Evolutionary conservation across 2,797 vertebrate genomes (phyloP), one percentile per base, ranked within the genome.

Genomic region (Cyprinella venusta): DNA sequence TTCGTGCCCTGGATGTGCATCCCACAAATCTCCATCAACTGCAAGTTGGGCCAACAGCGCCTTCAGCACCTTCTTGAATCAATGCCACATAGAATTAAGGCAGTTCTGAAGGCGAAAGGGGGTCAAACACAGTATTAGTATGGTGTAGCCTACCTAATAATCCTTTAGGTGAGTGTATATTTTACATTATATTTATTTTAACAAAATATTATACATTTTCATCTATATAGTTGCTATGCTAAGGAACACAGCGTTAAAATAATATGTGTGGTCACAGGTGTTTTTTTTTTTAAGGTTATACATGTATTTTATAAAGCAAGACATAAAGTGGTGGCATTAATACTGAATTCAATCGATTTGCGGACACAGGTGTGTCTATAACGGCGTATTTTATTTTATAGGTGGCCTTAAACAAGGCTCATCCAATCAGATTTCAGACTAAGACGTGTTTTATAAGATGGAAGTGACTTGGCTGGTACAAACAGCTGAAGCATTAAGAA

Each of bases 401-500:
- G 61, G 2, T 19, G 5, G 13, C 56, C 42, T 64, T 24, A 19
- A 59, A 65, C 21, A 8, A 38, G 8, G 30, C 42, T 65, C 80
- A 40, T 50, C 42, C 59, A 72, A 13, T 36, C 13, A 52, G 30
- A 82, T 15, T 40, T 42, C 40, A 52, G 16, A 64, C 24, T 33
- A 45, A 16, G 42, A 50, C 6, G 8, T 6, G 3, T 40, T 64
- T 81, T 63, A 63, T 38, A 64, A 12, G 64, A 50, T 38, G 21
- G 26, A 81, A 74, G 26, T 36, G 42, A 40, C 24, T 24, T 16
- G 40, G 16, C 30, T 38, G 30, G 8, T 65, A 64, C 40, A 45
- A 74, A 50, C 42, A 64, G 15, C 16, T 74, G 61, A 75, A 75
- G 70, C 68, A 26, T 48, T 72, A 81, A 50, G 19, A 63, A 42